Evolutionary conservation across 2,888 invertebrate genomes (phyloP).

Genomic region (Diarsia mendica): DNA sequence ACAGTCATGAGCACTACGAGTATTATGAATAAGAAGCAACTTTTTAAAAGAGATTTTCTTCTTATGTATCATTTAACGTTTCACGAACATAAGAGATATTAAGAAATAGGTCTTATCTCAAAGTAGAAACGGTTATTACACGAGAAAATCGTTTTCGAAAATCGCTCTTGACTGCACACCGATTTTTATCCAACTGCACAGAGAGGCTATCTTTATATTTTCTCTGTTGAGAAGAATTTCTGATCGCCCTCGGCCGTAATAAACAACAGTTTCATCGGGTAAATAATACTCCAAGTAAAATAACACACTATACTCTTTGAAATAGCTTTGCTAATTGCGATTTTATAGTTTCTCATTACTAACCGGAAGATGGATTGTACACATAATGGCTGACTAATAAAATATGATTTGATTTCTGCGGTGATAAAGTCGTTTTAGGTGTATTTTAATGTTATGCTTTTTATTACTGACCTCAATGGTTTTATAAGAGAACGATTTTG

Average conservation of each 20-base stretch:
- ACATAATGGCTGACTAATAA: slow-evolving; percentile 53
- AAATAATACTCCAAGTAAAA: slow-evolving; percentile 58
- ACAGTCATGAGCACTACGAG: background rate
- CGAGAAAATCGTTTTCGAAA: background rate
- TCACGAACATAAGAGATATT: background rate
- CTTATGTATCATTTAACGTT: background rate
- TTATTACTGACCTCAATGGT: slow-evolving; percentile 48
- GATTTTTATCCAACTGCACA: background rate
- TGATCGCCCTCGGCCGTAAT: slow-evolving; percentile 11
- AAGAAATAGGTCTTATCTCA: background rate
- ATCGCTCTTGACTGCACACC: background rate
- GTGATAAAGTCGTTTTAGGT: slow-evolving; percentile 24
- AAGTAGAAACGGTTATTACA: background rate
- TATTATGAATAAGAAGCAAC: background rate
- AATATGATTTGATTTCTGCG: slow-evolving; percentile 56
- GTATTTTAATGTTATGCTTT: slow-evolving; percentile 38
- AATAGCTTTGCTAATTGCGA: slow-evolving; percentile 73
- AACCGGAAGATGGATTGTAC: slow-evolving; percentile 70
- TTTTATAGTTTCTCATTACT: slow-evolving; percentile 76
- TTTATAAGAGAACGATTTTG: slow-evolving; percentile 26
- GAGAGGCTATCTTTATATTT: no score
- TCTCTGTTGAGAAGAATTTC: background rate
- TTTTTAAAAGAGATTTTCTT: background rate
- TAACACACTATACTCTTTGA: slow-evolving; percentile 67
- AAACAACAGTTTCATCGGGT: slow-evolving; percentile 52